Evolutionary conservation across 2,888 invertebrate species (phyloP), one percentile per base, ranked within the genome.

Genomic region (Synanthedon vespiformis): DNA sequence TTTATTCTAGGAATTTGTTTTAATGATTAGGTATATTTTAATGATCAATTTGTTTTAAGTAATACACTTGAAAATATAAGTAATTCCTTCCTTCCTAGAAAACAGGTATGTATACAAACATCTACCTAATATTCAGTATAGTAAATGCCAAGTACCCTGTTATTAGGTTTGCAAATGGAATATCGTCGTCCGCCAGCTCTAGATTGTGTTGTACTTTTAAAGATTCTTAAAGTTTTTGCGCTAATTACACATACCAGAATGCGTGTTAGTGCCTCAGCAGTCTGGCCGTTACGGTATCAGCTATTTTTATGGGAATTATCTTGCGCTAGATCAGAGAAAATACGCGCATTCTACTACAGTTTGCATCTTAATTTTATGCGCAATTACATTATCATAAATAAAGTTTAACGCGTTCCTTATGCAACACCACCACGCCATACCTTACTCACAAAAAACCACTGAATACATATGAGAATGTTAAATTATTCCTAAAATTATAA

Each of bases 181-280:
- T 44, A 44, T 13, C 44, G 44, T 14, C 14, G 10, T 34, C 10
- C 34, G 34, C 34, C 34, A 34, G 34, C n/a, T 14, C 13, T 13
- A 44, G 44, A 44, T 44, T 44, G 44, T 44, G 44, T 44, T 44
- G 44, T 44, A 44, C 44, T 14, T 44, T 44, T 44, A 44, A 44
- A 44, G 44, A 44, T 44, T 44, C 44, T 58, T 51, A 55, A 40
- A 49, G 60, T 78, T 78, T 74, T 78, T 79, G 64, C 62, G 53
- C 55, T 61, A 79, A 77, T 79, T 74, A 76, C 67, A 62, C 65
- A 70, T 73, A 57, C 66, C 65, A 51, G 57, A 57, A 60, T 44
- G 44, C 59, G 51, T 57, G 58, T 60, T 58, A 60, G 57, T 57
- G 55, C 52, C 57, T 55, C 53, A 58, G 5, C 22, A 22, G 55